Base-by-base conservation (phyloP, 2,113 vertebrate species). In the Mesitornis unicolor region DNA sequence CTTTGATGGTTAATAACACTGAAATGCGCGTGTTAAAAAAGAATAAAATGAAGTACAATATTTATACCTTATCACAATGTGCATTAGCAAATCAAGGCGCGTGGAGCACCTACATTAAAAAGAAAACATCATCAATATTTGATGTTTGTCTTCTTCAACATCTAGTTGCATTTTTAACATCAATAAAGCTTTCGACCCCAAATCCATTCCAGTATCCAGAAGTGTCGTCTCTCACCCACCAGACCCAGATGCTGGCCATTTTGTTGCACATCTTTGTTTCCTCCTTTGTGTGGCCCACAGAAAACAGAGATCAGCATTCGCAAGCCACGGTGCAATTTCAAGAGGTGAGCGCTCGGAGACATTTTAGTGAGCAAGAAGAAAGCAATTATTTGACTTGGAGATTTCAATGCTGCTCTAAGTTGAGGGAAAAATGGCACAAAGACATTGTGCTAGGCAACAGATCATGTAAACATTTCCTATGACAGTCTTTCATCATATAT, bases 401-500 rank as follows among this genome's bases (percentile, higher is more conserved):
- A 96, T 94, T 92, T 93, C 87, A 95, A 88, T 64, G 35, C 76
- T 60, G 25, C 56, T 86, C 93, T 82, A 71, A 65, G 20, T 88
- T 95, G 64, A 74, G 92, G 40, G 57, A 4, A 28, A 93, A 91
- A 97, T 83, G 90, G 93, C 96, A 97, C 4, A 18, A 94, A 97
- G 96, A 96, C 93, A 82, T 87, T 75, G 81, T 89, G 91, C 97
- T 97, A 96, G 96, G 97, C 94, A 96, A 94, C 43, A 95, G 95
- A 94, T 93, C 90, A 97, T 94, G 89, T 98, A 97, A 98, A 97
- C 95, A 96, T 97, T 96, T 97, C 95, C 93, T 92, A 92, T 94
- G 96, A 97, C 93, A 97, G 95, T 97, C 96, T 97, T 97, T 98
- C 97, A 86, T 97, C 98, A 95, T 97, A 79, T 90, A 96, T 87